Evolutionary conservation across 2,888 invertebrate species (phyloP), one percentile per base, ranked within the genome.

Genomic region (Tenthredo mesomela): DNA sequence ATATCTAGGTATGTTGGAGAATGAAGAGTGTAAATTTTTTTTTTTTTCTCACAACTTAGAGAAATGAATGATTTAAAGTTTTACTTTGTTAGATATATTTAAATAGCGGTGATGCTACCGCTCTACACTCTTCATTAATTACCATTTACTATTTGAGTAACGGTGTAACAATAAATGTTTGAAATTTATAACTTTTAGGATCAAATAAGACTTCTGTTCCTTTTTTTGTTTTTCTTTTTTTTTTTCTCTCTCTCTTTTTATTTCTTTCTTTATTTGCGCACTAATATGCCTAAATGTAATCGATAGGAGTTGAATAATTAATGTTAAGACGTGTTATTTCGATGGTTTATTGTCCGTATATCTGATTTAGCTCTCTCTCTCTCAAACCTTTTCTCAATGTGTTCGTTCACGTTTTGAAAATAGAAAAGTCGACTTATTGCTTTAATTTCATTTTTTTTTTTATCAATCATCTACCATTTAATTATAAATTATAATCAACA

Each of bases 281-380:
- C 43, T 54, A 78, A 58, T 54, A 33, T 82, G 87, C 87, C 86
- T 87, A 87, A 87, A 85, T 87, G 84, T 84, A 84, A 61, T 84
- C 43, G 61, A 77, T 84, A 61, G 65, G 78, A 25, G 43, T 61
- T 65, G 15, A 82, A 65, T 65, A 43, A 82, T 65, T 65, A 65
- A 65, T 47, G n/a, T 70, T 70, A 10, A 75, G 29, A 25, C 58
- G 65, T 61, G 2, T 65, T 65, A 82, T 18, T 82, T 65, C 29
- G 80, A 37, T 65, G 82, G 82, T 40, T 82, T 65, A 82, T 18
- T 82, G 65, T 65, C 65, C 10, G 7, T 37, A 15, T 7, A 47
- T 37, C 29, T 37, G 40, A 33, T 54, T 78, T 58, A 43, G 25
- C 75, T 75, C 75, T 75, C 75, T 75, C 43, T 29, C 29, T 29